Conservation (phyloP, 2,888 invertebrate species). For the Xylota sylvarum region DNA sequence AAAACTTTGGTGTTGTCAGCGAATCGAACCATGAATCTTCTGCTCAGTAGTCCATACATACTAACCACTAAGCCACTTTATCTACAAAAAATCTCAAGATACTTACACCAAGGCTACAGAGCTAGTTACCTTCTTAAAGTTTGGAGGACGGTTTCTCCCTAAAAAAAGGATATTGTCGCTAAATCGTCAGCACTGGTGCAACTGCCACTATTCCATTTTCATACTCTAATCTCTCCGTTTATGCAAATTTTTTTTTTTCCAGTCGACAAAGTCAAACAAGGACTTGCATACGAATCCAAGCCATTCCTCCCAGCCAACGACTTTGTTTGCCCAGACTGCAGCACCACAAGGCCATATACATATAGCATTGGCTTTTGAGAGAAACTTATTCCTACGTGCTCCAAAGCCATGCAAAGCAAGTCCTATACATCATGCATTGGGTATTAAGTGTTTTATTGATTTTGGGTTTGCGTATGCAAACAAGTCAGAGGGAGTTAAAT, state of each 20-base stretch:
- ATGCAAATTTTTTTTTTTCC: neutral
- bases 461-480: constrained; percentile 1
- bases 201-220: neutral
- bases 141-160: no score
- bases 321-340: neutral
- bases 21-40: no score
- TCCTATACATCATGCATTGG: neutral
- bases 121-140: no score
- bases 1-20: no score
- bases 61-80: no score
- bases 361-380: neutral
- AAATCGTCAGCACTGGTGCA: no score
- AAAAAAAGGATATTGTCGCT: no score
- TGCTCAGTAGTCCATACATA: no score
- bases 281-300: neutral
- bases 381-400: neutral
- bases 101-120: no score
- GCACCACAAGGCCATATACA: neutral
- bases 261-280: neutral
- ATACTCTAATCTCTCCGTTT: neutral
- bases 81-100: no score
- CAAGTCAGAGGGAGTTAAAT: neutral
- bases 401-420: neutral
- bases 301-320: neutral
- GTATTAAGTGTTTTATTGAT: constrained; percentile 16